Percentiles rank a stretch among this genome's conserved stretches.
Evolutionary conservation across 2,113 vertebrate species (phyloP).

Genomic region (Percina caprodes): DNA sequence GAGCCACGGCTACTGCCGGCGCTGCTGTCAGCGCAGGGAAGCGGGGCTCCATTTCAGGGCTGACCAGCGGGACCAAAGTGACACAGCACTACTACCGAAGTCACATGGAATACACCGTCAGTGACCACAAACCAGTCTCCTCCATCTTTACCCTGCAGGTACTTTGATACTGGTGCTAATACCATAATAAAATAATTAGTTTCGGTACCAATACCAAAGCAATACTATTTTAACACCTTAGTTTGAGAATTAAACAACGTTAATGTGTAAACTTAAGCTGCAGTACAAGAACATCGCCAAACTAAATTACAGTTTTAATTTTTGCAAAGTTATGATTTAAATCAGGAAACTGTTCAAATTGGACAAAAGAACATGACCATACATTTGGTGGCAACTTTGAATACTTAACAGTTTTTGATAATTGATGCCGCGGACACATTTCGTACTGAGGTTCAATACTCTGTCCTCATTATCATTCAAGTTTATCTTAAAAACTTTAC

Average conservation of each 20-base stretch:
- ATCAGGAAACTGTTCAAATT: not conserved
- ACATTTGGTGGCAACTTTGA: not conserved
- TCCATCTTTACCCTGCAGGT: constrained; percentile 91
- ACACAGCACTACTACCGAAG: constrained; percentile 93
- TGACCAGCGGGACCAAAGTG: constrained; percentile 85
- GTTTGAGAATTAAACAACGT: not conserved
- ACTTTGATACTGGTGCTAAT: not conserved
- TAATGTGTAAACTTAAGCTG: too few species aligned
- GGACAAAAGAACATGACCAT: too few species aligned
- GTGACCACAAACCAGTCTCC: constrained; percentile 97
- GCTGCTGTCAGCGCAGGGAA: constrained; percentile 74
- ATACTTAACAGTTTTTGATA: not conserved
- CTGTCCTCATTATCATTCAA: not conserved
- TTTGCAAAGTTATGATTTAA: not conserved
- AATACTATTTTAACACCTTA: not conserved
- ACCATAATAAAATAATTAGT: not conserved
- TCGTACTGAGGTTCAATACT: not conserved
- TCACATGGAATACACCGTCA: constrained; percentile 94
- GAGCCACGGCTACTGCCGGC: constrained; percentile 80
- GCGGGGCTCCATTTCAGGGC: constrained; percentile 75
- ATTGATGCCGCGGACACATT: not conserved
- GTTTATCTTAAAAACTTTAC: not conserved
- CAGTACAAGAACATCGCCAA: too few species aligned
- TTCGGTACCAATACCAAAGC: not conserved
- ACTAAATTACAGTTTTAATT: too few species aligned